These are phyloP conservation scores for Drosophila mojavensis DNA, from an alignment of 1,140 invertebrate species.

Conservation along the genomic window DNA sequence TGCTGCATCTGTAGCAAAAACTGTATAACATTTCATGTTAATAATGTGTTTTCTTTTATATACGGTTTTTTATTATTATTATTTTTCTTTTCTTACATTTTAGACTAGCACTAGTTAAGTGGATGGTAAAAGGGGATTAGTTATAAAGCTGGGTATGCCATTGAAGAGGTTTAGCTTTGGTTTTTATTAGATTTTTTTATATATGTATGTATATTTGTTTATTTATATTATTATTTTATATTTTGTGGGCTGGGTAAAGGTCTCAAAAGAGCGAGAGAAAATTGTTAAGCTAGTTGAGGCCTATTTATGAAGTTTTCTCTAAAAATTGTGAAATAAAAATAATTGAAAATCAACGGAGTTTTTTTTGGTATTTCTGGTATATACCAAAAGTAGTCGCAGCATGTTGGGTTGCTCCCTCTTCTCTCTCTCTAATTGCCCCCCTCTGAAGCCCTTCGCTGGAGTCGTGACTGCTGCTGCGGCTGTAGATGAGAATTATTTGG, in stretches of 20 bases:
- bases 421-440: slow-evolving; percentile 1
- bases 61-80: background rate
- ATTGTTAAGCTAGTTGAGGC: slow-evolving; percentile 41
- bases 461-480: slow-evolving; percentile 8
- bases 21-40: slow-evolving; percentile 62
- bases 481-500: slow-evolving; percentile 23
- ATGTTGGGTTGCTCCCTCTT: background rate
- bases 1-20: slow-evolving; percentile 59
- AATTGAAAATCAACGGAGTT: slow-evolving; percentile 6
- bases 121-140: slow-evolving; percentile 67
- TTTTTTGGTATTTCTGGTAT: background rate
- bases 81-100: slow-evolving; percentile 28
- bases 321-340: slow-evolving; percentile 2
- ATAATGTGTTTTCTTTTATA: slow-evolving; percentile 45
- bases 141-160: slow-evolving; percentile 62
- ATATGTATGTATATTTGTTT: slow-evolving; percentile 26
- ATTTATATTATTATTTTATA: slow-evolving; percentile 12
- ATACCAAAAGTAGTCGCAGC: slow-evolving; percentile 1
- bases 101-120: slow-evolving; percentile 52
- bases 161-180: slow-evolving; percentile 45
- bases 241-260: slow-evolving; percentile 35
- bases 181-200: slow-evolving; percentile 34
- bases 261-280: slow-evolving; percentile 47
- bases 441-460: background rate
- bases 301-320: slow-evolving; percentile 22